Conservation (phyloP, 2,113 vertebrate species). For the Pseudorhombus dupliciocellatus region DNA sequence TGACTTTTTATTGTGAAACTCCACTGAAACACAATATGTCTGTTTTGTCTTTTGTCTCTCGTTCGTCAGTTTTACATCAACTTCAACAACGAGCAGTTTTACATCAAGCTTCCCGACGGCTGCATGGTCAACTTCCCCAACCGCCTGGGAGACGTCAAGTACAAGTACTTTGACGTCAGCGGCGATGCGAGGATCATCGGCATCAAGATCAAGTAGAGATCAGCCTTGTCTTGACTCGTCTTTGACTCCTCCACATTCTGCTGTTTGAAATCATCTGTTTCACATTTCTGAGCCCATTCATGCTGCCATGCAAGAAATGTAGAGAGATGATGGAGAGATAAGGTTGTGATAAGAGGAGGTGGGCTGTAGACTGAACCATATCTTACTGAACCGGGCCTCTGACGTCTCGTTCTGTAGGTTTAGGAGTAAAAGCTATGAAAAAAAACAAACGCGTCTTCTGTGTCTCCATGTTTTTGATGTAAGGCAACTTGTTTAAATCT, state of each 20-base stretch:
- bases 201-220: constrained; percentile 76
- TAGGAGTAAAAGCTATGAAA: constrained; percentile 40
- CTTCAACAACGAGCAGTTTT: constrained; percentile 75
- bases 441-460: neutral
- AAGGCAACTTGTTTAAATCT: neutral
- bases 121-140: constrained; percentile 78
- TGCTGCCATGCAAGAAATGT: neutral
- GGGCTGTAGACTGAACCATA: constrained; percentile 47
- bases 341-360: constrained; percentile 22
- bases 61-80: constrained; percentile 71
- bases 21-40: neutral
- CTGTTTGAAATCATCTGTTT: neutral
- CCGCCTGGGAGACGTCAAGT: constrained; percentile 76
- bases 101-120: constrained; percentile 78
- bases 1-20: neutral
- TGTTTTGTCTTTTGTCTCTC: neutral
- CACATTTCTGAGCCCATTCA: neutral
- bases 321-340: neutral
- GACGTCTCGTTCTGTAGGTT: constrained; percentile 12
- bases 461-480: neutral
- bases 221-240: neutral
- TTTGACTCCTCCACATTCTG: neutral
- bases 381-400: neutral
- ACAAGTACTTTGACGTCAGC: constrained; percentile 65
- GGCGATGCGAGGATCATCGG: constrained; percentile 71